A percentile compares a stretch with the other conserved stretches of the same genome.
phyloP scores from a whole-genome alignment of 1,140 invertebrate species.

The Papilio machaon region DNA sequence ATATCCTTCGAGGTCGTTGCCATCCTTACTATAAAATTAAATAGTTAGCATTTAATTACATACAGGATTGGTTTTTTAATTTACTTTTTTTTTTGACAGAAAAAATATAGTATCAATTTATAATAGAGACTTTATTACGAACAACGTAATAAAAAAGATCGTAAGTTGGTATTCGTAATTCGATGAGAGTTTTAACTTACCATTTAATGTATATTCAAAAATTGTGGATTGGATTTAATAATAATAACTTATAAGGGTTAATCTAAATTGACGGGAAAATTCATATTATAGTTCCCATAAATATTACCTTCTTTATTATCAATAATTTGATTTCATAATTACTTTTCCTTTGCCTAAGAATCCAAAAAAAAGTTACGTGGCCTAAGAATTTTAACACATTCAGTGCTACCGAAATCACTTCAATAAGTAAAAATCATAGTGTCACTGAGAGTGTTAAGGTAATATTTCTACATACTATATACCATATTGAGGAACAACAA shows the following conservation, averaged over 20 bases:
- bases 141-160: neutral
- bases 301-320: too few species aligned
- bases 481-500: neutral
- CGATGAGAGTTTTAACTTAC: neutral
- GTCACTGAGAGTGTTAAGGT: neutral
- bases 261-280: neutral
- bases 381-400: neutral
- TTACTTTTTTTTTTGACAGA: neutral
- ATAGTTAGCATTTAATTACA: conserved; percentile 10
- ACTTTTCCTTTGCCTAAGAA: neutral
- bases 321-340: neutral
- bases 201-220: neutral
- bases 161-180: neutral
- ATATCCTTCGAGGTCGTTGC: conserved; percentile 16
- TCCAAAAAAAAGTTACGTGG: neutral
- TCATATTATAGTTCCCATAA: neutral
- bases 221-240: neutral
- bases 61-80: neutral
- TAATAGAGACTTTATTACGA: neutral
- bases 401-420: neutral
- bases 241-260: neutral
- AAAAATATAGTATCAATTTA: neutral
- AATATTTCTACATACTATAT: neutral
- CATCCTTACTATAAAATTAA: conserved; percentile 21
- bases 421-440: neutral